Conservation (phyloP, 2,797 vertebrate species). For the Darevskia mixta region DNA sequence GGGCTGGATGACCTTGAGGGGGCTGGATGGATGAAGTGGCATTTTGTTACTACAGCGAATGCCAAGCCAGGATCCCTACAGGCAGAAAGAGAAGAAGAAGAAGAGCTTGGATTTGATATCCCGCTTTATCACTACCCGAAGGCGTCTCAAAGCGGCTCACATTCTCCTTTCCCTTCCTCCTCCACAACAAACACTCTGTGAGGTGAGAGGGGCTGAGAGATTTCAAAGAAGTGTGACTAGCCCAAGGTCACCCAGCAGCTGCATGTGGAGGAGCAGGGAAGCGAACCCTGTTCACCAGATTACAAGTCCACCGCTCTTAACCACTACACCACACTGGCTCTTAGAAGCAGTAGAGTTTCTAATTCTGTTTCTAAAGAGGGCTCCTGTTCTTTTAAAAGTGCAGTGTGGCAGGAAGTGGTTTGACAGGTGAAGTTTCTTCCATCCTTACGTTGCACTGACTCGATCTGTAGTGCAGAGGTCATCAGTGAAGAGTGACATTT, state of each 20-base stretch:
- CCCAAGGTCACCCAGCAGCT: too few relatives aligned
- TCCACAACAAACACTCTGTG: too few relatives aligned
- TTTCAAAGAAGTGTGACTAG: too few relatives aligned
- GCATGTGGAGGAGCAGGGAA: too few relatives aligned
- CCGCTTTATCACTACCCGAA: too few relatives aligned
- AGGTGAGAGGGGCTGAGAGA: too few relatives aligned
- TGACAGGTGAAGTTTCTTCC: background rate
- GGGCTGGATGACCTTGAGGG: background rate
- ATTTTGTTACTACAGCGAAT: background rate
- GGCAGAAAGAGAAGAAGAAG: background rate
- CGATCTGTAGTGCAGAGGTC: background rate
- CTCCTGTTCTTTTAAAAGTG: background rate
- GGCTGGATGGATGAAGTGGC: background rate
- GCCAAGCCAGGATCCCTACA: background rate
- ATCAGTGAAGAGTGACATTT: slow-evolving; percentile 8
- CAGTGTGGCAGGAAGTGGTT: background rate
- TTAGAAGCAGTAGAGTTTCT: background rate
- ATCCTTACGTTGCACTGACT: background rate
- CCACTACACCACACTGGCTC: too few relatives aligned
- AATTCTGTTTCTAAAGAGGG: background rate
- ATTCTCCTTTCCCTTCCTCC: too few relatives aligned
- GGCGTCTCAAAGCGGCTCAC: too few relatives aligned
- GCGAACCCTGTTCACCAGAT: too few relatives aligned
- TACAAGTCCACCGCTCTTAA: too few relatives aligned
- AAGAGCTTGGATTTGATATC: too few relatives aligned